Conservation (phyloP, 35 echinoderm and acorn worm species). For the Ptychodera flava region DNA sequence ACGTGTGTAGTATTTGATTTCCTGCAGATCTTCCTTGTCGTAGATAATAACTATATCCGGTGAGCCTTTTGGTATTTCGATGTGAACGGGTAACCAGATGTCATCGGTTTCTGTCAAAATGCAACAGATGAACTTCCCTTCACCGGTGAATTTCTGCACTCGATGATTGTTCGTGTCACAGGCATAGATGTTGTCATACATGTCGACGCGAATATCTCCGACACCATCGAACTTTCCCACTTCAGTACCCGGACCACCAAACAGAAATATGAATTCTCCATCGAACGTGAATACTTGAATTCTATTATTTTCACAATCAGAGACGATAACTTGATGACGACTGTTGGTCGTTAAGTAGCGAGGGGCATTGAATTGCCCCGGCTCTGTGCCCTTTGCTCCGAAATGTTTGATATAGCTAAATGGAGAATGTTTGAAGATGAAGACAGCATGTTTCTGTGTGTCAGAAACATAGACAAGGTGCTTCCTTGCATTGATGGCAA, state of each 20-base stretch:
- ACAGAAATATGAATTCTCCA: background rate
- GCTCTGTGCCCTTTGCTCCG: too few species aligned
- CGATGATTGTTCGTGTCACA: background rate
- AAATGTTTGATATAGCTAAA: too few species aligned
- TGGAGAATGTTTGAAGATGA: too few species aligned
- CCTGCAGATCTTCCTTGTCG: too few species aligned
- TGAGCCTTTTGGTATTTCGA: too few species aligned
- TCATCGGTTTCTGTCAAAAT: background rate
- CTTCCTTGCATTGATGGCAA: too few species aligned
- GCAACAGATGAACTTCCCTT: background rate
- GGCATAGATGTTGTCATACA: background rate
- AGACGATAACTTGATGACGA: background rate
- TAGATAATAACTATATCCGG: too few species aligned
- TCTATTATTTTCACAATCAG: background rate
- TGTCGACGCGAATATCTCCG: background rate
- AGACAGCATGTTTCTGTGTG: too few species aligned
- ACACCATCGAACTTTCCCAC: background rate
- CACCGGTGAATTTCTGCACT: background rate
- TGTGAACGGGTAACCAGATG: background rate
- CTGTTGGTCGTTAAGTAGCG: background rate
- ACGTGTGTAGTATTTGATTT: too few species aligned
- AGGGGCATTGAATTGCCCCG: too few species aligned
- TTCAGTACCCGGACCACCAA: background rate
- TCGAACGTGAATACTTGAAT: background rate
- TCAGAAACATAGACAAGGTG: too few species aligned